Evolutionary conservation across 1,140 invertebrate genomes (phyloP).

Genomic region (Lepidurus arcticus): DNA sequence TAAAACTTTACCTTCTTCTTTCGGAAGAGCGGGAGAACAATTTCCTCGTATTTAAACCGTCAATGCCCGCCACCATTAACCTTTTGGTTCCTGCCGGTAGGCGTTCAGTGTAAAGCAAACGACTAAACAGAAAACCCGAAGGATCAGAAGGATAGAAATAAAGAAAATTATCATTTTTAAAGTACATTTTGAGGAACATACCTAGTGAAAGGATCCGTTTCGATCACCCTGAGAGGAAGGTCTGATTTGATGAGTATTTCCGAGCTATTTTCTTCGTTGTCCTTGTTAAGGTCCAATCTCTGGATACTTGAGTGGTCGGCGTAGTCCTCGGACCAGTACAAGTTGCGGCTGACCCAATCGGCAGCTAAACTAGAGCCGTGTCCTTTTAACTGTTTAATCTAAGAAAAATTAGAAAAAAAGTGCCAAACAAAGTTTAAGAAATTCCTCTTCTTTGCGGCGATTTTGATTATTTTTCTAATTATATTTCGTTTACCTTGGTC

Average conservation of each 20-base stretch:
- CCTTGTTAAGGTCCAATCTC: constrained; percentile 53
- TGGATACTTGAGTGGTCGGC: constrained; percentile 47
- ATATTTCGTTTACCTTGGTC: constrained; percentile 46
- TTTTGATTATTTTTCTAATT: background rate
- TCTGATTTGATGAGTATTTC: constrained; percentile 48
- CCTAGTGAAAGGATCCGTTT: constrained; percentile 65
- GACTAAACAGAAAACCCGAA: constrained; percentile 23
- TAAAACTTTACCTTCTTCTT: background rate
- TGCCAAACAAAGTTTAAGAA: background rate
- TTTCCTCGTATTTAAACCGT: background rate
- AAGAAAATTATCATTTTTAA: too few species aligned
- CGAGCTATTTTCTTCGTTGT: constrained; percentile 44
- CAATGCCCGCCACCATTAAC: background rate
- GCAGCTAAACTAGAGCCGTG: constrained; percentile 62
- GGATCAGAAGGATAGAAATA: background rate
- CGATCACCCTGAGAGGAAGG: constrained; percentile 50
- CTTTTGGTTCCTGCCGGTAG: background rate
- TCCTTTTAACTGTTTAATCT: constrained; percentile 60
- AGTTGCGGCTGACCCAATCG: constrained; percentile 75
- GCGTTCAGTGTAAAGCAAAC: background rate
- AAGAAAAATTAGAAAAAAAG: constrained; percentile 31
- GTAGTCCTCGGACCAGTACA: constrained; percentile 70
- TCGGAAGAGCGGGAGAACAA: background rate
- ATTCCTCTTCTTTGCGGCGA: too few species aligned
- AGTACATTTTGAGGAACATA: background rate